Evolutionary conservation across 2,113 vertebrate species (phyloP), one percentile per base, ranked within the genome.

Genomic region (Puma concolor): DNA sequence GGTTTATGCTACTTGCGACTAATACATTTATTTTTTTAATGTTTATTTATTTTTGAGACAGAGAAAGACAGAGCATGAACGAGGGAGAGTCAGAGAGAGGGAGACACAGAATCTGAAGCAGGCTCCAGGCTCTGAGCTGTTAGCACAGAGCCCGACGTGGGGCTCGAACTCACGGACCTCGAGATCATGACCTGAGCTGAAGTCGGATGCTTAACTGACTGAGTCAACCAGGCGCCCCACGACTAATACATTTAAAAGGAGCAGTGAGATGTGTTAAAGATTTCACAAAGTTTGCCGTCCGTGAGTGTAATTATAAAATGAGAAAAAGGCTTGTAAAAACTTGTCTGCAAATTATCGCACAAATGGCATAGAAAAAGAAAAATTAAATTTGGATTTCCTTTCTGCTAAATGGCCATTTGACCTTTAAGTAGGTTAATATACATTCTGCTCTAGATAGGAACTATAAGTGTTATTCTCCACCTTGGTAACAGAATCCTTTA

Each of bases 91-190:
- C 52, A 54, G 52, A 54, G 52, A 54, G 52, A 54, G 44, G 44
- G 52, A 54, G 52, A 54, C 52, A 54, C 52, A 54, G 52, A 54
- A 54, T 54, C 52, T 1, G 52, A 54, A 54, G 15, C 52, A 54
- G 52, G 52, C 52, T 54, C 52, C 52, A 54, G 52, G 52, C 52
- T 54, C 52, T 17, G 52, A 54, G 52, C 52, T 54, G 52, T 17
- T 1, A 54, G 52, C 5, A 54, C 52, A 54, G 52, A 54, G 16
- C 16, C 52, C 52, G 52, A 54, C 52, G 16, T 4, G 15, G 52
- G 4, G 52, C 52, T 54, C 52, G 52, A 54, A 54, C 52, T 1
- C 52, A 54, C 5, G 0, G 1, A 54, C 1, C 0, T 1, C 5
- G 52, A 54, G 52, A 17, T 54, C 52, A 6, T 54, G 52, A 54